Evolutionary conservation across 2,113 vertebrate species (phyloP).

Genomic region (Melanerpes formicivorus): DNA sequence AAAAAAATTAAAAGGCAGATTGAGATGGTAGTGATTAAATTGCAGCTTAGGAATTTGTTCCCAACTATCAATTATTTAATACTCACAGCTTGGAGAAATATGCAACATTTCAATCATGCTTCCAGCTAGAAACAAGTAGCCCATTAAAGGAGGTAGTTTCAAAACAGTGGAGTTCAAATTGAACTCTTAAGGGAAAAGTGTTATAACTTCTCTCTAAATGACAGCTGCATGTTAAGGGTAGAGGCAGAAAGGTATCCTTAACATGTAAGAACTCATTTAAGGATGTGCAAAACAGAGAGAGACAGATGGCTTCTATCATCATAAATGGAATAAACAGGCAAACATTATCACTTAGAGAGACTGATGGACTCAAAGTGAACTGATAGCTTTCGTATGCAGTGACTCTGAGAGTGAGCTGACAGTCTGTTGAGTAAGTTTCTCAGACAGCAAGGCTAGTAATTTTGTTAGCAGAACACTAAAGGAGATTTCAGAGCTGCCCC

Average conservation of each 20-base stretch:
- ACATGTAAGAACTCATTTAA: background rate
- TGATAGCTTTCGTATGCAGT: background rate
- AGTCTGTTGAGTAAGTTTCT: background rate
- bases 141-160: background rate
- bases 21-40: constrained; percentile 28
- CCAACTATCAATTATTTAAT: constrained; percentile 38
- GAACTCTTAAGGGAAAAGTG: background rate
- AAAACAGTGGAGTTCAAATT: constrained; percentile 10
- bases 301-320: constrained; percentile 45
- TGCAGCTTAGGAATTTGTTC: constrained; percentile 23
- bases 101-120: constrained; percentile 25
- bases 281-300: background rate
- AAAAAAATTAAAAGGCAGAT: background rate
- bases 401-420: background rate
- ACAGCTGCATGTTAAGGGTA: background rate
- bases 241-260: background rate
- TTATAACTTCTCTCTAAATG: constrained; percentile 22
- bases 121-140: constrained; percentile 26
- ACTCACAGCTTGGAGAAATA: constrained; percentile 10
- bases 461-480: background rate
- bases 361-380: background rate
- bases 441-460: background rate
- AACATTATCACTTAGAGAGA: constrained; percentile 19
- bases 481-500: background rate
- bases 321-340: constrained; percentile 34